Percentiles rank a stretch among this genome's conserved stretches.
These are phyloP conservation scores for Psephotus haematonotus DNA, from an alignment of 2,113 vertebrate genomes.

Conservation along the genomic window DNA sequence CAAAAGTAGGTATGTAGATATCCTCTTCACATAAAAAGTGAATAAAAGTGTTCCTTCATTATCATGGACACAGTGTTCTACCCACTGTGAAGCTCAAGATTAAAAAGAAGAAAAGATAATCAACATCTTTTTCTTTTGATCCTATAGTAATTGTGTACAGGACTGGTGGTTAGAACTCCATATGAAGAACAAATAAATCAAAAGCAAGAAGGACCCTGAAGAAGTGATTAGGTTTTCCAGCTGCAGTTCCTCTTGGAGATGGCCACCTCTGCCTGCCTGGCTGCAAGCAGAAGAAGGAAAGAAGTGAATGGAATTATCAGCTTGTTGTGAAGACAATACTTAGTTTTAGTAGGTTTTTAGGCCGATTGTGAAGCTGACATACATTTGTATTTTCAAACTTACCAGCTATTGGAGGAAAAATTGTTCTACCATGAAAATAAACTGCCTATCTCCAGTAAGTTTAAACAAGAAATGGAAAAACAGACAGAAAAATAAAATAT, in stretches of 20 bases:
- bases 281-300: background rate
- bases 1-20: background rate
- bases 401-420: background rate
- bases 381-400: background rate
- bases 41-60: background rate
- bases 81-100: background rate
- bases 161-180: background rate
- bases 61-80: background rate
- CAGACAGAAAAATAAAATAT: background rate
- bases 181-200: background rate
- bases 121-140: background rate
- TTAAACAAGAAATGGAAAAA: background rate
- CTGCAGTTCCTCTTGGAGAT: background rate
- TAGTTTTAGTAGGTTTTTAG: background rate
- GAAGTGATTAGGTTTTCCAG: background rate
- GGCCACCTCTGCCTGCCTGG: background rate
- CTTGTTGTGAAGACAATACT: background rate
- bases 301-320: background rate
- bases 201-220: background rate
- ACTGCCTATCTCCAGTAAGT: background rate
- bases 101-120: background rate
- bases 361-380: background rate
- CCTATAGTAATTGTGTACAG: background rate
- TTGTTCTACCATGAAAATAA: background rate
- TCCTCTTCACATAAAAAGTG: background rate